These are phyloP conservation scores for Diadegma fenestrale DNA, from an alignment of 2,888 invertebrate species.

Conservation along the genomic window DNA sequence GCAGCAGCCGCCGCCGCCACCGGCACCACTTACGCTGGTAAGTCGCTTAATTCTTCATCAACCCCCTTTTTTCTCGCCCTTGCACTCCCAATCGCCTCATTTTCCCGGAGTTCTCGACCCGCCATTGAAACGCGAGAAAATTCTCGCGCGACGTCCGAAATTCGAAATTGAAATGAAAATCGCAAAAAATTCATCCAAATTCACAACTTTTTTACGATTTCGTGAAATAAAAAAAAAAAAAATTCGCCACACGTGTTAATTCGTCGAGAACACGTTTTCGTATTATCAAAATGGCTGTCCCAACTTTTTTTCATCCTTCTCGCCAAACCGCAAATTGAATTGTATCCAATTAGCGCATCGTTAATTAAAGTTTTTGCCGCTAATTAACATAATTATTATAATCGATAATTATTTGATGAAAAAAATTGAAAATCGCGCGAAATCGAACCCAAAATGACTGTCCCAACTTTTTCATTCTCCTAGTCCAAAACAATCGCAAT, in stretches of 20 bases:
- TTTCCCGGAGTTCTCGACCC: neutral
- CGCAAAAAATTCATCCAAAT: too few species aligned
- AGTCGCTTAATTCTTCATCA: slow-evolving; percentile 63
- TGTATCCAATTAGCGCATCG: neutral
- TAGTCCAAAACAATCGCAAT: too few species aligned
- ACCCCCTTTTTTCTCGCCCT: neutral
- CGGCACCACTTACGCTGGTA: slow-evolving; percentile 89
- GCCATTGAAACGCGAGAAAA: neutral
- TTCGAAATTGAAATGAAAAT: too few species aligned
- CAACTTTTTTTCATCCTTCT: neutral
- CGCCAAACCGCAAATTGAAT: neutral
- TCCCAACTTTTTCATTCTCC: too few species aligned
- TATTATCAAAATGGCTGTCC: neutral
- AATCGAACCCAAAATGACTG: too few species aligned
- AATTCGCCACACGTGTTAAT: neutral
- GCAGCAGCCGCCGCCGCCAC: slow-evolving; percentile 93
- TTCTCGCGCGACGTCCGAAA: too few species aligned
- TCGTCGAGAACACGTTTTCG: neutral
- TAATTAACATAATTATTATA: neutral
- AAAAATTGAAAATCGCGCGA: too few species aligned
- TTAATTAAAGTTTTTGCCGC: neutral
- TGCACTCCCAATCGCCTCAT: neutral
- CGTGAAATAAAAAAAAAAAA: neutral
- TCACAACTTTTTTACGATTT: neutral
- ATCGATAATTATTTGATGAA: neutral